Evolutionary conservation across 2,888 invertebrate species (phyloP), one percentile per base, ranked within the genome.

Genomic region (Melipona beecheii): DNA sequence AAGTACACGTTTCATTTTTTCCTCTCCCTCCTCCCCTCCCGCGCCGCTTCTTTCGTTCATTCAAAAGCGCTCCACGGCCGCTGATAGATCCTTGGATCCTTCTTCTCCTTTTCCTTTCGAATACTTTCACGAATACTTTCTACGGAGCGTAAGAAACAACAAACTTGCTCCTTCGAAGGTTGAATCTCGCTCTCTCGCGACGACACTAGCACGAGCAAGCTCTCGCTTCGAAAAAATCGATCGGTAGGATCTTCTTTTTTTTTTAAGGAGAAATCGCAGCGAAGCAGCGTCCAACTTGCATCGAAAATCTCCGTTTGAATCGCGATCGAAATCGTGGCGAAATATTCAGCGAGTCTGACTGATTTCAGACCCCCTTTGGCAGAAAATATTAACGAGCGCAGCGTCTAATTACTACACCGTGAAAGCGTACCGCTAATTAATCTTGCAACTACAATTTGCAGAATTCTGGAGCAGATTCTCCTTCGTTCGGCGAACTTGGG

Each of bases 71-170:
- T 24, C 17, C 43, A 58, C 43, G 49, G 56, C 43, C 43, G 43
- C 76, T n/a, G 70, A 76, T 58, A 50, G 76, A 80, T 76, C 77
- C 77, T 70, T 65, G 17, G 64, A 52, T 69, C 76, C 31, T 50
- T 52, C 64, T 27, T 49, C 43, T 50, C 31, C 56, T 62, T 56
- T 56, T 17, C 24, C 17, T 15, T 64, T 60, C 49, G 27, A 76
- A 71, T 58, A 43, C 76, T 71, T 60, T 54, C 43, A 24, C 21
- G 77, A 31, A 64, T 50, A 49, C 31, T 31, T 31, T 69, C 69
- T 56, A 50, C 56, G 54, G 13, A 49, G 62, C 62, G 31, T 50
- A 36, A 56, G 49, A 27, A 68, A 75, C 74, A 60, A 9, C 43
- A 9, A 43, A 43, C 27, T 60, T 19, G 19, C 24, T 19, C 27